Evolutionary conservation across 2,113 vertebrate species (phyloP), one percentile per base, ranked within the genome.

Genomic region (Suricata suricatta): DNA sequence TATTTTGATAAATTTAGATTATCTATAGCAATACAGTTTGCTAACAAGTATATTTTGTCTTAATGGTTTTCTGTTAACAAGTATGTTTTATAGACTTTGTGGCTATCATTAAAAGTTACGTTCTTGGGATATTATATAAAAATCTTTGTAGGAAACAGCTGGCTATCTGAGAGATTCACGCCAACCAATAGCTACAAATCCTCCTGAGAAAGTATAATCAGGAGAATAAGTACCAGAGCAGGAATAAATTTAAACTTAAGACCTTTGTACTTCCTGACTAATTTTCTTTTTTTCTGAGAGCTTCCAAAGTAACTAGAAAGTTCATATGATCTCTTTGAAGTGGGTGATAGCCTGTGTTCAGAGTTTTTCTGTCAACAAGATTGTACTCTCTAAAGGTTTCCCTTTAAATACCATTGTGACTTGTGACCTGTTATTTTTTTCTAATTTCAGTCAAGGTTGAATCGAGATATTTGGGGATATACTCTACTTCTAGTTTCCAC

Each of bases 241-340:
- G 76, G 60, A 85, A 38, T 93, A 68, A 93, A 86, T 92, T 91
- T 92, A 93, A 85, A 76, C 68, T 77, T 82, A 88, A 89, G 94
- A 76, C 68, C 68, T 94, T 95, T 93, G 38, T 66, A n/a, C 47
- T 16, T 74, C 47, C 60, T 93, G 69, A 54, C 81, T 81, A 69
- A 27, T 66, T 33, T 23, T 80, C 74, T 95, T 88, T 94, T 94
- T 92, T 90, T 54, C 44, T 27, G 72, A 63, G 57, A 41, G 77
- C 23, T 89, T 23, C 44, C 81, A 35, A 83, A 76, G 57, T 93
- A 72, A 85, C 74, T 93, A 54, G 29, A 83, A 91, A 85, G 54
- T 95, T 88, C 47, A 5, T 68, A n/a, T 77, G 91, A 35, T 27
- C 44, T 92, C 50, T 96, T 57, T 29, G 3, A 74, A 69, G 72